Conservation (phyloP, 2,888 invertebrate genomes). For the Lycia hirtaria region DNA sequence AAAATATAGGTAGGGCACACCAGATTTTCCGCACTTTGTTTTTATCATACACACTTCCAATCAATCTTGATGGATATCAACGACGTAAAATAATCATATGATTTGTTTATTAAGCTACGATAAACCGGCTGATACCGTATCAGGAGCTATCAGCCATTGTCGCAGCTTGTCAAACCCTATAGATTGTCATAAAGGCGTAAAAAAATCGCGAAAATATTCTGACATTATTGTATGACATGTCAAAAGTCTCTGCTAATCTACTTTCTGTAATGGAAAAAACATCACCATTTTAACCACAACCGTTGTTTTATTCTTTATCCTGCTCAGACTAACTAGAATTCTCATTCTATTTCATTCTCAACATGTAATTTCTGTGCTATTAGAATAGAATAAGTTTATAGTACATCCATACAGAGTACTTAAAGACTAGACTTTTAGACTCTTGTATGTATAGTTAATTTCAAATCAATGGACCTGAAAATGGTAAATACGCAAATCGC, state of each 20-base stretch:
- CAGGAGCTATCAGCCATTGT: conserved; percentile 28
- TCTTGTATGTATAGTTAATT: too few species aligned
- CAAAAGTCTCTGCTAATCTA: neutral
- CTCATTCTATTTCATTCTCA: too few species aligned
- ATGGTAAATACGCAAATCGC: too few species aligned
- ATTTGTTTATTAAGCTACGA: conserved; percentile 34
- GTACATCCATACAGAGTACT: too few species aligned
- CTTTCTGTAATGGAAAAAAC: neutral
- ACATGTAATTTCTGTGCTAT: too few species aligned
- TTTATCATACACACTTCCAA: conserved; percentile 18
- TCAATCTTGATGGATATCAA: conserved; percentile 34
- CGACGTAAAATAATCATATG: conserved; percentile 30
- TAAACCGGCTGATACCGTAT: conserved; percentile 31
- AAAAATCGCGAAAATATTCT: neutral
- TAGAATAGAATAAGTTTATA: too few species aligned
- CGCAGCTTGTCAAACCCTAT: conserved; percentile 20
- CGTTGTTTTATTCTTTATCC: too few species aligned
- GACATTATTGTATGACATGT: neutral
- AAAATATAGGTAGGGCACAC: neutral
- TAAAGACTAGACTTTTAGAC: too few species aligned
- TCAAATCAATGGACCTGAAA: too few species aligned
- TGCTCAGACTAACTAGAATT: too few species aligned
- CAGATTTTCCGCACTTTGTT: conserved; percentile 18
- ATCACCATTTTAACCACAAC: too few species aligned
- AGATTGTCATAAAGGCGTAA: conserved; percentile 11